A percentile compares a stretch with the other conserved stretches of the same genome.
Evolutionary conservation across 1,140 invertebrate species (phyloP).

Genomic region (Zaprionus davidi): DNA sequence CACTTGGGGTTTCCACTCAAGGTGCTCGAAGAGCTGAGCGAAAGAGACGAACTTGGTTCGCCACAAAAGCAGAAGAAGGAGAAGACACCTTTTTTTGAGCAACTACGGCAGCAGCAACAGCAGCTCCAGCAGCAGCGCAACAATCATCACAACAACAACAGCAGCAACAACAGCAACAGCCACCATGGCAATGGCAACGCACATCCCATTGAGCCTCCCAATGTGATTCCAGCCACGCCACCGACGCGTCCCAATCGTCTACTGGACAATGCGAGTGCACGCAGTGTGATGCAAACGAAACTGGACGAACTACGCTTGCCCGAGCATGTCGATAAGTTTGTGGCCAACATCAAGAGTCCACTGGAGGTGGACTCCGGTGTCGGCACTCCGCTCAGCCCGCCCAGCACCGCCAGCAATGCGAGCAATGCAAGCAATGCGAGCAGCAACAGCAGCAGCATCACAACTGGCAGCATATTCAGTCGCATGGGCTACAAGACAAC

Average conservation of each 20-base stretch:
- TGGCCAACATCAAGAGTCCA: constrained; percentile 79
- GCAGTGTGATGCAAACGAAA: constrained; percentile 69
- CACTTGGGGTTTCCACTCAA: constrained; percentile 85
- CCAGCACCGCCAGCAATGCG: constrained; percentile 68
- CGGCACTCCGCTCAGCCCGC: constrained; percentile 85
- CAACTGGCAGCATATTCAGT: constrained; percentile 73
- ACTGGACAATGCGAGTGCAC: constrained; percentile 61
- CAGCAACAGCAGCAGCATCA: constrained; percentile 35
- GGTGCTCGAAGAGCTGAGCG: constrained; percentile 85
- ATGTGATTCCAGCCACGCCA: constrained; percentile 35
- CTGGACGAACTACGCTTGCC: constrained; percentile 84
- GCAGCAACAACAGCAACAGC: constrained; percentile 74
- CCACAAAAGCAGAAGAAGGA: constrained; percentile 84
- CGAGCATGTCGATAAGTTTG: constrained; percentile 84
- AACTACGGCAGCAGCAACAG: constrained; percentile 78
- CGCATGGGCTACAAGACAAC: constrained; percentile 80
- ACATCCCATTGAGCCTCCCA: constrained; percentile 5
- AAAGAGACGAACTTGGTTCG: constrained; percentile 84
- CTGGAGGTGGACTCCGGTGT: constrained; percentile 85
- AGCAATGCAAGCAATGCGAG: constrained; percentile 34
- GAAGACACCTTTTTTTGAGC: constrained; percentile 84
- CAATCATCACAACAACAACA: constrained; percentile 59
- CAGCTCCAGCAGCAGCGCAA: constrained; percentile 55
- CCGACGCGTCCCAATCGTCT: constrained; percentile 74
- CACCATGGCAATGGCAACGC: constrained; percentile 58